Evolutionary conservation across 2,888 invertebrate species (phyloP).

Genomic region (Electrophaes corylata): DNA sequence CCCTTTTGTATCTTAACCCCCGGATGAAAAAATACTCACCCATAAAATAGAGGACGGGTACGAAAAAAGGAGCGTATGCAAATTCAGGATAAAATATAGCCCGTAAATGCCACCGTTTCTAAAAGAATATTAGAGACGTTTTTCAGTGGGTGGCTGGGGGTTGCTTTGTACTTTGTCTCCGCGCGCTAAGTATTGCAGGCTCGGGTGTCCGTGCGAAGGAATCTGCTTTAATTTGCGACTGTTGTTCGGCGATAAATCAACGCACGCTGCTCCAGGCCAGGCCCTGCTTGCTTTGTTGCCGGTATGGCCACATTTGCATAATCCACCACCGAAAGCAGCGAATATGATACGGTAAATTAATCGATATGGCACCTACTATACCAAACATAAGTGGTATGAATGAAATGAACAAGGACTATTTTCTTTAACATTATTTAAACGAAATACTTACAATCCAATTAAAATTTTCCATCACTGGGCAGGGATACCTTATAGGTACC

Average conservation of each 20-base stretch:
- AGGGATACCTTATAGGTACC: constrained; percentile 8
- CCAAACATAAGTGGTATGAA: constrained; percentile 2
- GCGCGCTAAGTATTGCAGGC: constrained; percentile 79
- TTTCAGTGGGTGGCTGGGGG: constrained; percentile 84
- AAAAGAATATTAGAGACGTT: constrained; percentile 86
- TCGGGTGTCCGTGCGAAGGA: constrained; percentile 73
- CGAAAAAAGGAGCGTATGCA: constrained; percentile 85
- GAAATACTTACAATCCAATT: not conserved
- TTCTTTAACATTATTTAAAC: not conserved
- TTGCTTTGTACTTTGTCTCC: constrained; percentile 83
- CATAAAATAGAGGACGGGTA: constrained; percentile 84
- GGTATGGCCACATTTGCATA: constrained; percentile 35
- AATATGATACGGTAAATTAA: constrained; percentile 20
- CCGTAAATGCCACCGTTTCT: constrained; percentile 86
- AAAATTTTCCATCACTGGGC: constrained; percentile 12
- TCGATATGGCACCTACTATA: constrained; percentile 15
- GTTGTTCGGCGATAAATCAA: constrained; percentile 79
- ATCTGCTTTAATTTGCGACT: constrained; percentile 80
- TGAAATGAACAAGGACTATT: not conserved
- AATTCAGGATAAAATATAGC: constrained; percentile 86
- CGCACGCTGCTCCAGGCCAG: constrained; percentile 38
- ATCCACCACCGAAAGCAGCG: constrained; percentile 16
- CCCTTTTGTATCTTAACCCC: constrained; percentile 85
- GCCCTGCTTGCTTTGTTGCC: constrained; percentile 10
- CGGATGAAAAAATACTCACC: constrained; percentile 84